These are phyloP conservation scores for Cheilosia pagana DNA, from an alignment of 2,888 invertebrate genomes.

Conservation along the genomic window DNA sequence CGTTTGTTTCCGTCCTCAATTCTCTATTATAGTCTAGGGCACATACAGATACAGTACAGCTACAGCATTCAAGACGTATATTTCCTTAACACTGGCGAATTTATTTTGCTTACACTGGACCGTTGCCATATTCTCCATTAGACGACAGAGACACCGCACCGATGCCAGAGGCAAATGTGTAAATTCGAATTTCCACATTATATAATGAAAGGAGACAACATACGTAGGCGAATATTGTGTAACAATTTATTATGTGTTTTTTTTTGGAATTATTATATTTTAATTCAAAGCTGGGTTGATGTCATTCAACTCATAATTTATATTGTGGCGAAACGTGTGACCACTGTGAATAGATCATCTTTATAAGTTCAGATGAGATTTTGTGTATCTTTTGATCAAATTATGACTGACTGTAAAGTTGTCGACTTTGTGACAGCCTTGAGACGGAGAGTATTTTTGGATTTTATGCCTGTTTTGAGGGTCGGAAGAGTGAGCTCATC, in stretches of 20 bases:
- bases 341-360: no score
- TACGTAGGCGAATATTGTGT: no score
- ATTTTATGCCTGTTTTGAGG: conserved; percentile 10
- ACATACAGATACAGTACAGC: background rate
- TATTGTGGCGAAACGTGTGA: no score
- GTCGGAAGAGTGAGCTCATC: background rate
- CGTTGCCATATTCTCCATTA: conserved; percentile 39
- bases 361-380: no score
- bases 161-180: background rate
- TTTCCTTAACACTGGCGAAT: conserved; percentile 46
- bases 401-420: no score
- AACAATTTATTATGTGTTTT: background rate
- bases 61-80: conserved; percentile 21
- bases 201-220: background rate
- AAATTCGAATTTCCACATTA: conserved; percentile 13
- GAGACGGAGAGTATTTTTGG: background rate
- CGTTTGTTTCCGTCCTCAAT: conserved; percentile 9
- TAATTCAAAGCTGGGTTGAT: no score
- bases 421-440: background rate
- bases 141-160: background rate
- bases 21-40: background rate
- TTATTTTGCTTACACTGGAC: conserved; percentile 12
- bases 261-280: background rate
- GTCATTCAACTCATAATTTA: no score
- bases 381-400: no score